Conservation (phyloP, 2,797 vertebrate species). For the Phalanger gymnotis region DNA sequence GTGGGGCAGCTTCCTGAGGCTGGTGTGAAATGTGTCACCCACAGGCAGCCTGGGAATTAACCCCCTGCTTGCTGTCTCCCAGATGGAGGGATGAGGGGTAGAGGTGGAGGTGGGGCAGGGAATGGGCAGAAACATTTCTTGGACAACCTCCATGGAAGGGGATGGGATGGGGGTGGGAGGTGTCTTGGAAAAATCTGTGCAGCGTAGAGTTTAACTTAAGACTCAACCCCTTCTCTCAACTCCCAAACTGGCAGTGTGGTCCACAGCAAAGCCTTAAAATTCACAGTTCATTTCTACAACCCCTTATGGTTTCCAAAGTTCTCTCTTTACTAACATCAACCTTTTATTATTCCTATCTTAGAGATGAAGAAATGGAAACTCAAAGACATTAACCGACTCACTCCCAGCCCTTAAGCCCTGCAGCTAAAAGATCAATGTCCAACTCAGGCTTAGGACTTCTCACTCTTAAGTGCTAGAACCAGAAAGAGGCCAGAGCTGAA, state of each 20-base stretch:
- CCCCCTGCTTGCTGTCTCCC: not conserved
- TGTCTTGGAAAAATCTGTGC: not conserved
- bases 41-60: not conserved
- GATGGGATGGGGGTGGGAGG: not conserved
- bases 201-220: not conserved
- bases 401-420: not conserved
- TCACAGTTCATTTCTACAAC: not conserved
- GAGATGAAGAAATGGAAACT: not conserved
- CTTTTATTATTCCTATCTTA: not conserved
- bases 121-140: not conserved
- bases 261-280: not conserved
- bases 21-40: not conserved
- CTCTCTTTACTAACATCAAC: not conserved
- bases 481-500: not conserved
- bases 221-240: not conserved
- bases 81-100: not conserved
- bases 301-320: not conserved
- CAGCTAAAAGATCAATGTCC: not conserved
- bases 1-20: not conserved
- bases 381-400: not conserved
- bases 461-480: not conserved
- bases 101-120: not conserved
- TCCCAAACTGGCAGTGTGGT: not conserved
- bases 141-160: not conserved
- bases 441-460: not conserved